Percentiles rank a stretch among this genome's conserved stretches.
These are phyloP conservation scores for Archips crataeganus DNA, from an alignment of 2,888 invertebrate species.

Conservation along the genomic window DNA sequence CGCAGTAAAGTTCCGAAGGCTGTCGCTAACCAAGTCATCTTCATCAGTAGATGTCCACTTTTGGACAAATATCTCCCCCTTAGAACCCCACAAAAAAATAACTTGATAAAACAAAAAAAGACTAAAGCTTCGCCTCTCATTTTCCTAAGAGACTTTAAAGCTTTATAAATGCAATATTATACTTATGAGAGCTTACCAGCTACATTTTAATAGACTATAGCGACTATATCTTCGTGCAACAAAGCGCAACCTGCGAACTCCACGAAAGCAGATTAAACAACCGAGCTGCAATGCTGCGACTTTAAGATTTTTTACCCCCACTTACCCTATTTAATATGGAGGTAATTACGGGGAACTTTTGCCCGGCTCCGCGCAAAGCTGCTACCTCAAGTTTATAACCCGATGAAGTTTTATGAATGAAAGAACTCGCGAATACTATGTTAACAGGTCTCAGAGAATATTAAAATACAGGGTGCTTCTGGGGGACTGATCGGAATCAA, in stretches of 20 bases:
- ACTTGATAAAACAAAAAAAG: too few species aligned
- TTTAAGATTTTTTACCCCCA: constrained; percentile 15
- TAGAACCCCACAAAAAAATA: too few species aligned
- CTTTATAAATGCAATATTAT: background rate
- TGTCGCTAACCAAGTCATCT: too few species aligned
- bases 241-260: constrained; percentile 1
- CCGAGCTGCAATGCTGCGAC: background rate
- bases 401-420: background rate
- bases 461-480: too few species aligned
- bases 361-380: constrained; percentile 1
- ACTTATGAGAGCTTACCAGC: background rate
- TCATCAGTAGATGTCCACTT: too few species aligned
- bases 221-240: background rate
- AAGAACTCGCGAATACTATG: background rate
- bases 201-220: background rate
- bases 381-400: background rate
- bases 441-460: background rate
- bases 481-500: too few species aligned
- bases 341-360: constrained; percentile 33
- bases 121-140: background rate
- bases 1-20: too few species aligned
- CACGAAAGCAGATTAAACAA: constrained; percentile 28
- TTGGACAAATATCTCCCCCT: too few species aligned
- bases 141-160: background rate
- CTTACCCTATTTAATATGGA: constrained; percentile 5